Evolutionary conservation across 2,113 vertebrate genomes (phyloP).

Genomic region (Hemiprocne comata): DNA sequence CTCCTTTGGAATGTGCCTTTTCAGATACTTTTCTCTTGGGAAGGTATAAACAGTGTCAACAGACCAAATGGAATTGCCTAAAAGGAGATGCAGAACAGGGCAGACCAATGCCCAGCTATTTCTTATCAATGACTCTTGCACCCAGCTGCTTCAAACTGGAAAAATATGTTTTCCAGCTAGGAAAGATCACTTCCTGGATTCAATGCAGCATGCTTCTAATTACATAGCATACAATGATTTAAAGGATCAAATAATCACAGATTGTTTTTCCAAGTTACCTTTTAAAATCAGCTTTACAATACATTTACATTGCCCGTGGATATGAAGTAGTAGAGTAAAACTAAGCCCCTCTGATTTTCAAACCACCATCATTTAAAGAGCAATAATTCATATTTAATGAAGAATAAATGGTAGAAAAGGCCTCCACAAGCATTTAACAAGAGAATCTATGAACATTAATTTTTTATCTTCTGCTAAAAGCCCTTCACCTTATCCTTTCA

Average conservation of each 20-base stretch:
- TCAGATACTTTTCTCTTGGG: not conserved
- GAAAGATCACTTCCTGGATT: not conserved
- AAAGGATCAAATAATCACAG: constrained; percentile 48
- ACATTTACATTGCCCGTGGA: constrained; percentile 53
- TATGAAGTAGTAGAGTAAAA: constrained; percentile 55
- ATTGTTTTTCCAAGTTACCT: constrained; percentile 52
- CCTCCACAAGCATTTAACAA: constrained; percentile 60
- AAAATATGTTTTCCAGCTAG: constrained; percentile 31
- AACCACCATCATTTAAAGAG: constrained; percentile 60
- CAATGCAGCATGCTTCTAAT: constrained; percentile 41
- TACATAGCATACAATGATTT: constrained; percentile 27
- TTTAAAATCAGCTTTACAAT: constrained; percentile 64
- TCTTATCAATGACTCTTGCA: not conserved
- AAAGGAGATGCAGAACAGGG: not conserved
- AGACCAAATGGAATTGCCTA: not conserved
- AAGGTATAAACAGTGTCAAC: not conserved
- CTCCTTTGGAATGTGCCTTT: not conserved
- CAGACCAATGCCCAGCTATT: not conserved
- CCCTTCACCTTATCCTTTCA: constrained; percentile 46
- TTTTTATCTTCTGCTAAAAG: constrained; percentile 63
- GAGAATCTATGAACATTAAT: constrained; percentile 34
- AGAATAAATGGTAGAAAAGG: constrained; percentile 67
- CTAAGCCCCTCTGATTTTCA: constrained; percentile 63
- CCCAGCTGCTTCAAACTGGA: not conserved
- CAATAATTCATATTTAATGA: constrained; percentile 75